Evolutionary conservation across 1,140 invertebrate genomes (phyloP), one percentile per base, ranked within the genome.

Genomic region (Chionoecetes opilio): DNA sequence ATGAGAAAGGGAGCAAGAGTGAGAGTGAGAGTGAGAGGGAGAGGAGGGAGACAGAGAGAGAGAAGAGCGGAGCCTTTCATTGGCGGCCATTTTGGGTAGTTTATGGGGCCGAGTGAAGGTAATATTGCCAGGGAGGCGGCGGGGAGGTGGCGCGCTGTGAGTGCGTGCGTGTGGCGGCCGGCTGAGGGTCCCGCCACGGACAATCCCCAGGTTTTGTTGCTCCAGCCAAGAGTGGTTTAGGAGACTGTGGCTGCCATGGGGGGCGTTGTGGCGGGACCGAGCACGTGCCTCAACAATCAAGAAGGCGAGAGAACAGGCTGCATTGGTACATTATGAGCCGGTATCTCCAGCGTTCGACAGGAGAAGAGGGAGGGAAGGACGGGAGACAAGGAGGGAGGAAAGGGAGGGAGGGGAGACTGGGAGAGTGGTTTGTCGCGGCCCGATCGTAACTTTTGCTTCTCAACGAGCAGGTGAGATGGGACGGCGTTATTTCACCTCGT

Each of bases 51-150:
- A 85, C n/a, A 46, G 53, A 82, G 88, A 85, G 38, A 85, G 37
- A 35, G 37, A 37, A 63, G 14, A 90, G 34, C 93, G 37, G 85
- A 88, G 93, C 93, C 93, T 88, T 94, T 94, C 93, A 94, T 94
- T 94, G 93, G 93, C 93, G 93, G 93, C 93, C 93, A 94, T 94
- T 94, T 94, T 94, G 93, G 93, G 34, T 94, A 94, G 93, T 94
- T 94, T 94, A 94, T 94, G 89, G 84, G 82, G 53, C 38, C 34
- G 94, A 95, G 94, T 90, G 93, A 94, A 88, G 53, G 87, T 90
- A 94, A 90, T 94, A 94, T 94, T 90, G 88, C 92, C 92, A 53
- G 34, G 29, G 82, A 87, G 92, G 92, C 38, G 89, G 89, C 82
- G n/a, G 41, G 92, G 31, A 38, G 82, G 63, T 37, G 82, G 88